These are phyloP conservation scores for Epinephelus fuscoguttatus DNA, from an alignment of 2,113 vertebrate genomes.

Conservation along the genomic window DNA sequence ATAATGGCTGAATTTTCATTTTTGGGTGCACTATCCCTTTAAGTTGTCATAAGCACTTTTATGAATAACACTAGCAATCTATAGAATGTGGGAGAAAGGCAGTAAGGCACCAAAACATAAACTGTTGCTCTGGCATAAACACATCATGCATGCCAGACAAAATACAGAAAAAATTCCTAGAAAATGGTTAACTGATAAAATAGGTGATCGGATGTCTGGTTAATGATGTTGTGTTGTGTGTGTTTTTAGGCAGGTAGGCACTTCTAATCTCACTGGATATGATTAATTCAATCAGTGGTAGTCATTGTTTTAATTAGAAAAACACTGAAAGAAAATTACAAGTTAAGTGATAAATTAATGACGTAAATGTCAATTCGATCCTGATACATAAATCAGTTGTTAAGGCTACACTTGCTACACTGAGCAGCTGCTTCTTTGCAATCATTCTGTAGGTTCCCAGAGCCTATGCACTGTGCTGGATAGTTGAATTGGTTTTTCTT, in stretches of 20 bases:
- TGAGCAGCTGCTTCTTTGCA: neutral
- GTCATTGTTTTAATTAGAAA: neutral
- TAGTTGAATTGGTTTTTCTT: neutral
- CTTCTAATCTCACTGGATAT: neutral
- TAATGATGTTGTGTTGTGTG: neutral
- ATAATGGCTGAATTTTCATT: too few relatives aligned
- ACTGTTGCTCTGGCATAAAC: too few relatives aligned
- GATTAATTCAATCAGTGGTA: neutral
- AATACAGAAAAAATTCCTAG: too few relatives aligned
- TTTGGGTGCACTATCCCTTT: neutral
- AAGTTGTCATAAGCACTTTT: constrained; percentile 18
- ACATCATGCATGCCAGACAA: too few relatives aligned
- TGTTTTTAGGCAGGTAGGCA: neutral
- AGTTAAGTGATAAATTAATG: neutral
- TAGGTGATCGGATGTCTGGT: neutral
- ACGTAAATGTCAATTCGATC: neutral
- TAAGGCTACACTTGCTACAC: too few relatives aligned
- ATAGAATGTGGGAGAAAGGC: neutral
- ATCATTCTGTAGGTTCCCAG: neutral
- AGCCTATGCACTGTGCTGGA: neutral
- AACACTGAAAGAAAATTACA: neutral
- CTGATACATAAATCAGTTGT: too few relatives aligned
- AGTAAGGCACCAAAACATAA: neutral
- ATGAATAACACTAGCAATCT: neutral
- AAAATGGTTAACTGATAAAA: neutral